Conservation (phyloP, 2,113 vertebrate genomes). For the Ceuthmochares aereus region DNA sequence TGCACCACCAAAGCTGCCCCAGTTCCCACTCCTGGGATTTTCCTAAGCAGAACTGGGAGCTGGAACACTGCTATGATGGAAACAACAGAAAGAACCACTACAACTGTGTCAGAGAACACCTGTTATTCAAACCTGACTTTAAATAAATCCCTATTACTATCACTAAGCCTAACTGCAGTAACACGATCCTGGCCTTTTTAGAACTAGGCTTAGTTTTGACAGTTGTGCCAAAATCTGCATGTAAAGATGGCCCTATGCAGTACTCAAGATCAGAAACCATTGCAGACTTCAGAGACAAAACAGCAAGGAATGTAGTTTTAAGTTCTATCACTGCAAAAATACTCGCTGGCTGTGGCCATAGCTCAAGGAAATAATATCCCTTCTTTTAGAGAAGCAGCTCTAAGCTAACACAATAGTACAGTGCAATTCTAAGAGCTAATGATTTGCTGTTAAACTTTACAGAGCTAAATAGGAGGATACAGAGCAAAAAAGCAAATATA, state of each 20-base stretch:
- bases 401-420: fast-evolving
- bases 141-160: neutral
- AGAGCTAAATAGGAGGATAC: fast-evolving
- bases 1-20: fast-evolving
- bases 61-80: fast-evolving
- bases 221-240: fast-evolving
- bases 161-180: fast-evolving
- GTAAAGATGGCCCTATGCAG: neutral
- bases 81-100: too few species aligned
- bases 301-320: neutral
- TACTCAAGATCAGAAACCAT: neutral
- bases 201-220: neutral
- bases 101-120: too few species aligned
- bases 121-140: fast-evolving
- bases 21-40: neutral
- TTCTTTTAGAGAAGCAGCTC: neutral
- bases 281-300: too few species aligned
- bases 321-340: fast-evolving
- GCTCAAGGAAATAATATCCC: fast-evolving
- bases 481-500: neutral
- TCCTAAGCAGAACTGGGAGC: neutral
- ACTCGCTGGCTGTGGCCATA: fast-evolving
- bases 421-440: neutral
- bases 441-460: neutral
- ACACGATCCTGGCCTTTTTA: neutral